Evolutionary conservation across 2,113 vertebrate species (phyloP), one percentile per base, ranked within the genome.

Genomic region (Todiramphus saurophagus): DNA sequence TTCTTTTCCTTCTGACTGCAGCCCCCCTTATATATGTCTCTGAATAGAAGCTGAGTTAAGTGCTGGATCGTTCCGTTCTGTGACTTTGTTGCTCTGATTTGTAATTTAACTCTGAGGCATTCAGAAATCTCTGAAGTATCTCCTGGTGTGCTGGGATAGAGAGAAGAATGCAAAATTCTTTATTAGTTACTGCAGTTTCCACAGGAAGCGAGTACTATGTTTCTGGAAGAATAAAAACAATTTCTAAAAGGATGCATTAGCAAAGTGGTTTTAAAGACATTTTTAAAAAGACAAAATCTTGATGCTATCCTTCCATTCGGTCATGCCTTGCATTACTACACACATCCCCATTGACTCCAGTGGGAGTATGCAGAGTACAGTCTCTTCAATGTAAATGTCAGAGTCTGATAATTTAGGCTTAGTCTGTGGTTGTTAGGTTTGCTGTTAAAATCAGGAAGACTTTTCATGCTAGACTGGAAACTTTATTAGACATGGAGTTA

Each of bases 161-260:
- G 27, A 37, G 19, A 83, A 73, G 16, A 93, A 86, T 37, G 30
- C 5, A 95, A 80, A 93, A 92, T 59, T 27, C 33, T 53, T 84
- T 56, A 23, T 72, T 82, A 39, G 7, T 74, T 91, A 28, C 23
- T 74, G 51, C n/a, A 30, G 5, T 89, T 91, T 91, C 43, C 25
- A 55, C 12, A 19, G 31, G 75, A 85, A 48, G 55, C 43, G n/a
- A 43, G 5, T 27, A 11, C 25, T 48, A 17, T 23, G 4, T 67
- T 87, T 91, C 50, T 75, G 46, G 20, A 51, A 77, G 27, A 85
- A 73, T 39, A 66, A 2, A 74, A 2, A 7, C 18, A 53, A 3
- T 83, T 88, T 73, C 72, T 82, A 63, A 84, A 59, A 35, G 13
- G 33, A 27, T 83, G 10, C 9, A 35, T 48, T 76, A 20, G 46